Conservation (phyloP, 2,888 invertebrate species). For the Lycocerus yunnanus region DNA sequence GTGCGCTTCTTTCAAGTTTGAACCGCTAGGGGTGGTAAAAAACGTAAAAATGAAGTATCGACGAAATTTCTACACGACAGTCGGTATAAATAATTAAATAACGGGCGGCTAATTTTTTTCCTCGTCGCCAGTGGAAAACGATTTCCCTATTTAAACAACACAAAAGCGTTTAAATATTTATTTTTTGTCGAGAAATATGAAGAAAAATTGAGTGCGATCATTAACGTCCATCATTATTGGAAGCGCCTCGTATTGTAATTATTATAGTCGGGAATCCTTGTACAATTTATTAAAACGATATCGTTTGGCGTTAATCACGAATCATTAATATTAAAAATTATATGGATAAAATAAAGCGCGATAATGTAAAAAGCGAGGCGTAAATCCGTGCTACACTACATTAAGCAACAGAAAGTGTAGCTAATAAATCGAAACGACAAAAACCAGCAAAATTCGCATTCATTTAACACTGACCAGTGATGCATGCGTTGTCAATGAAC, state of each 20-base stretch:
- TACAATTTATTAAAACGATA: not conserved
- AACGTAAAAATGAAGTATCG: not conserved
- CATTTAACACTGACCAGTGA: slow-evolving; percentile 35
- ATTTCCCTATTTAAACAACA: not conserved
- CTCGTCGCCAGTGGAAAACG: not conserved
- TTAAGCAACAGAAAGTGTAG: slow-evolving; percentile 37
- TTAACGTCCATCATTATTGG: not conserved
- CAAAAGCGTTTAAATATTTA: not conserved
- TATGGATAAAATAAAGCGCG: slow-evolving; percentile 10
- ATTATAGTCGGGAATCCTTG: not conserved
- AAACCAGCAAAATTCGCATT: slow-evolving; percentile 34
- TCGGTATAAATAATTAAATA: not conserved
- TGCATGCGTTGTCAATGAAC: slow-evolving; percentile 36
- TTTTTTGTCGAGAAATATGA: not conserved
- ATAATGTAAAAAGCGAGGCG: slow-evolving; percentile 28
- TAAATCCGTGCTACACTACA: slow-evolving; percentile 33
- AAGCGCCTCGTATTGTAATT: not conserved
- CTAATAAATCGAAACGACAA: slow-evolving; percentile 32
- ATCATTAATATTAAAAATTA: slow-evolving; percentile 22
- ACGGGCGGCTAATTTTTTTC: not conserved
- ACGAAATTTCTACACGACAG: not conserved
- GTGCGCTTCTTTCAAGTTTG: not conserved
- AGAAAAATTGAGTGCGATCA: not conserved
- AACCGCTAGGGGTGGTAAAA: not conserved
- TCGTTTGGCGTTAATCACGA: slow-evolving; percentile 20